Evolutionary conservation across 2,888 invertebrate genomes (phyloP), one percentile per base, ranked within the genome.

Genomic region (Cheilosia grossa): DNA sequence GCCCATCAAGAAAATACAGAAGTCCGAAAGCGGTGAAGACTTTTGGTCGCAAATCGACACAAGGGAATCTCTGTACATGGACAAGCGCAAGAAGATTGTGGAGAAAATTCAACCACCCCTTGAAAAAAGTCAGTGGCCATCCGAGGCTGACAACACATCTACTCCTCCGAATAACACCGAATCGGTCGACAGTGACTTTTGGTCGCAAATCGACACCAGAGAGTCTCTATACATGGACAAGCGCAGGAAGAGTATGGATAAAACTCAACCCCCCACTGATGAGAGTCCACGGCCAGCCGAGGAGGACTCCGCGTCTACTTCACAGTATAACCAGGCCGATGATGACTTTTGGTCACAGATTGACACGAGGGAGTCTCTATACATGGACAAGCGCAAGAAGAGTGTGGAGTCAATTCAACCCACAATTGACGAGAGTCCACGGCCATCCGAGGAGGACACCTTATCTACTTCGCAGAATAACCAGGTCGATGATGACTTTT

Each of bases 301-400:
- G 6, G 5, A 6, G n/a, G 44, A 44, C 2, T n/a, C 30, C 2
- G 17, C 56, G 44, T 15, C 24, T 5, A 15, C 33, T 42, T 51
- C 59, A 6, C 3, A 7, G 2, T 30, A 10, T 63, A 10, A 10
- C 10, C 13, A 1, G 37, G 37, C 3, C 9, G 24, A 42, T 24
- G 64, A 70, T 47, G 80, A 80, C 40, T 83, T 85, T 49, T 79
- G 79, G 79, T 66, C 79, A 0, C 51, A 59, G 91, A 94, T 95
- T 82, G 95, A 94, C 5, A 93, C 94, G 87, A 91, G 95, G 79
- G 95, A 95, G 91, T 94, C 94, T n/a, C 91, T 94, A 51, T 94
- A 94, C 88, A 93, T 94, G 89, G 91, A 91, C 67, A 93, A 94
- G 88, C 93, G 94, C 81, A 94, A 93, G 88, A 92, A 94, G 90